Evolutionary conservation across 2,888 invertebrate species (phyloP).

Genomic region (Acrobasis suavella): DNA sequence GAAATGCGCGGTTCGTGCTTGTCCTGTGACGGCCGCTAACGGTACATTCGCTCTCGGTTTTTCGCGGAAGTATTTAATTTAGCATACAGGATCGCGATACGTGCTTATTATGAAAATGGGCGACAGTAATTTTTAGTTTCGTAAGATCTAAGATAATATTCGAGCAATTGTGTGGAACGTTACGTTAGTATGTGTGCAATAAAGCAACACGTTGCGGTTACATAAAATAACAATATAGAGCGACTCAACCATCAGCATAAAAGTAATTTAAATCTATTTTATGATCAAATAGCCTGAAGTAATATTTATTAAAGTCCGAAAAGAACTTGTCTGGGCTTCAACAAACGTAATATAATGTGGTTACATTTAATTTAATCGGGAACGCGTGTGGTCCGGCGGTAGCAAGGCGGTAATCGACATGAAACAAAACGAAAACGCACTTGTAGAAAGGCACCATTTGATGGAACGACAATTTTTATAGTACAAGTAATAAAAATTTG

Average conservation of each 20-base stretch:
- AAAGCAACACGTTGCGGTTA: slow-evolving; percentile 24
- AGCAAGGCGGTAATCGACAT: slow-evolving; percentile 58
- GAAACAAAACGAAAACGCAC: slow-evolving; percentile 58
- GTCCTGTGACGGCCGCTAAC: slow-evolving; percentile 56
- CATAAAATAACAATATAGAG: slow-evolving; percentile 37
- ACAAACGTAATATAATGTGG: slow-evolving; percentile 64
- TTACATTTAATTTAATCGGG: slow-evolving; percentile 72
- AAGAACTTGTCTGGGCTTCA: slow-evolving; percentile 62
- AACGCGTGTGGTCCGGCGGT: slow-evolving; percentile 73
- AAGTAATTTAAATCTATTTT: slow-evolving; percentile 49
- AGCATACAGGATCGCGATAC: slow-evolving; percentile 44
- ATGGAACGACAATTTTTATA: slow-evolving; percentile 52
- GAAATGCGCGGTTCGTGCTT: slow-evolving; percentile 67
- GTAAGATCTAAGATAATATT: slow-evolving; percentile 10
- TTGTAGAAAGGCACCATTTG: slow-evolving; percentile 60
- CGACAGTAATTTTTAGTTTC: slow-evolving; percentile 22
- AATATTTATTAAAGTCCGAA: slow-evolving; percentile 58
- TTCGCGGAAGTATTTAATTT: slow-evolving; percentile 53
- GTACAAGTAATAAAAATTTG: slow-evolving; percentile 37
- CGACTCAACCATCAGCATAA: slow-evolving; percentile 41
- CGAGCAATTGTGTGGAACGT: slow-evolving; percentile 3
- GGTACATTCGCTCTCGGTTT: slow-evolving; percentile 48
- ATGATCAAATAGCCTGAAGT: slow-evolving; percentile 54
- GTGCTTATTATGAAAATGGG: slow-evolving; percentile 31
- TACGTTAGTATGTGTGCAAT: slow-evolving; percentile 19